A percentile compares a stretch with the other conserved stretches of the same genome.
phyloP scores from a whole-genome alignment of 2,888 invertebrate species.

The Falcaria lacertinaria region DNA sequence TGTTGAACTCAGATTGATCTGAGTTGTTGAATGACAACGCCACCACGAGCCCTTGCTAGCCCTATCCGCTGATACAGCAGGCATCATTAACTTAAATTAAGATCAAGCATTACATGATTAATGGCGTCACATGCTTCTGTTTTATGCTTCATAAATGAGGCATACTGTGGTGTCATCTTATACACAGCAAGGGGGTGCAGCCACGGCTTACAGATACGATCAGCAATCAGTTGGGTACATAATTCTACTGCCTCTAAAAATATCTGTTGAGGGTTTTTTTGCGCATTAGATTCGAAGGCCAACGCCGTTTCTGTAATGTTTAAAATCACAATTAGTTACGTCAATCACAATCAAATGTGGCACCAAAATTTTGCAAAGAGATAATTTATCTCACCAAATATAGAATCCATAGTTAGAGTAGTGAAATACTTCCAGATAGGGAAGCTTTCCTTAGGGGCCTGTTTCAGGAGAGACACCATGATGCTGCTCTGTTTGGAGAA shows the following conservation, averaged over 20 bases:
- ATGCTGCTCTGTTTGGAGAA: conserved; percentile 32
- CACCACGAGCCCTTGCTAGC: too few relatives aligned
- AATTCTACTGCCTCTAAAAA: conserved; percentile 31
- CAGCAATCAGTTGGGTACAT: conserved; percentile 14
- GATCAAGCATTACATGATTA: conserved; percentile 25
- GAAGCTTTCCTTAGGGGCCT: conserved; percentile 23
- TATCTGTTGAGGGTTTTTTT: conserved; percentile 19
- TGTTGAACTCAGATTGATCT: too few relatives aligned
- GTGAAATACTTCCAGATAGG: conserved; percentile 42
- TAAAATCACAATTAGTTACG: conserved; percentile 2
- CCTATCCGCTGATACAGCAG: too few relatives aligned
- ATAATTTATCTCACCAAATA: conserved; percentile 38
- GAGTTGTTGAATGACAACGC: too few relatives aligned
- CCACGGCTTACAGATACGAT: conserved; percentile 34
- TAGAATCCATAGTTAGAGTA: conserved; percentile 40
- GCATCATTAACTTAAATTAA: too few relatives aligned
- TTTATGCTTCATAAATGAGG: conserved; percentile 13
- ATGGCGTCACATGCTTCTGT: conserved; percentile 19
- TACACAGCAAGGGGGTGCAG: conserved; percentile 27
- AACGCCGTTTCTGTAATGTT: conserved; percentile 36
- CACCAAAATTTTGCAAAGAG: too few relatives aligned
- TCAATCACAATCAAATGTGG: too few relatives aligned
- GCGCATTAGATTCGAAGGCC: conserved; percentile 20
- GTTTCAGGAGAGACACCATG: conserved; percentile 25
- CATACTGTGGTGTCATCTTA: conserved; percentile 19